Base-by-base conservation (phyloP, 2,888 invertebrate species). In the Adelphocoris suturalis region DNA sequence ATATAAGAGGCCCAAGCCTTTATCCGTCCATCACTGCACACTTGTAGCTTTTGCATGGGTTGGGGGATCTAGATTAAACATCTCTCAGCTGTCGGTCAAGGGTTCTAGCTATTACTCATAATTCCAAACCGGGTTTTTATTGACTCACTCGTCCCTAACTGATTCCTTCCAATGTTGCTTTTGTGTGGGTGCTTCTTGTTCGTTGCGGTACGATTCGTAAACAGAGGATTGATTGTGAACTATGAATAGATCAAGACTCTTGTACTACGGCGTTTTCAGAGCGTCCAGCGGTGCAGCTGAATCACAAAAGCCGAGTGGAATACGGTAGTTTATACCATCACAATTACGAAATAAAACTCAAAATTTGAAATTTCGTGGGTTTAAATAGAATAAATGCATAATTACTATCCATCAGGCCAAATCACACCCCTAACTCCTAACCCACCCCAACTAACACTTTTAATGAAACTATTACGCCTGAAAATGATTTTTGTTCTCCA, bases 81-180 rank as follows among this genome's bases (percentile, higher is more conserved):
- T 86, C 86, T 86, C 86, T 86, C 86, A 86, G 86, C 86, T 86
- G 86, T 86, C 86, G 86, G 86, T 86, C 61, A 86, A 86, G 86
- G 75, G 86, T 68, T 68, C 86, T 68, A 0, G 61, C 57, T 37
- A 57, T 84, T 84, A 84, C 84, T 84, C 84, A 84, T 61, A 61
- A 86, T 37, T 86, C 61, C 12, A 57, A 48, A 57, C 57, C 28
- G 27, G 52, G 27, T 23, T 86, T 86, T 68, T 46, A 86, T 86
- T 86, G 61, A 86, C 86, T 86, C 86, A 86, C 75, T 86, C 37
- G 86, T 86, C 47, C n/a, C 37, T 81, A 19, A 61, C 61, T 61
- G 61, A 61, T 61, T 61, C 61, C 19, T 61, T 19, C 19, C 3
- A 16, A 52, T 52, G 52, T 52, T 14, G 52, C 16, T 52, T 52